Evolutionary conservation across 2,888 invertebrate genomes (phyloP).

Genomic region (Serripes groenlandicus): DNA sequence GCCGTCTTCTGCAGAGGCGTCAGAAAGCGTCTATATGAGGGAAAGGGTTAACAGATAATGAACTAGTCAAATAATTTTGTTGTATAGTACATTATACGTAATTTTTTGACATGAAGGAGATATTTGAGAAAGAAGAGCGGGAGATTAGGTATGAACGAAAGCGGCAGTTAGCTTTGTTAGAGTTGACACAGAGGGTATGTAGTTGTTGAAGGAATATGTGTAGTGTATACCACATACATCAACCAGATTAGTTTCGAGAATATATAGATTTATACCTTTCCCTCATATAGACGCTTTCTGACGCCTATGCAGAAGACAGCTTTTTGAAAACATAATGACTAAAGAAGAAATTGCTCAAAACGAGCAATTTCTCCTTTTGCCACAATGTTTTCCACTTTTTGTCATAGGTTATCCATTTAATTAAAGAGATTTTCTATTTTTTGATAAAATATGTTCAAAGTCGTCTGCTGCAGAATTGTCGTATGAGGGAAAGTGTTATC

Average conservation of each 20-base stretch:
- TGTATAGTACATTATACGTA: too few species aligned
- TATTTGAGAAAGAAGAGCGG: conserved; percentile 10
- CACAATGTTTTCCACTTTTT: background rate
- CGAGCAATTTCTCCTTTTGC: background rate
- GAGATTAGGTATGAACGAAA: conserved; percentile 6
- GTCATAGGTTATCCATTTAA: background rate
- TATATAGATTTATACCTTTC: background rate
- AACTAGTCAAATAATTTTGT: too few species aligned
- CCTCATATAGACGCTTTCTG: background rate
- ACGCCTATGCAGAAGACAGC: background rate
- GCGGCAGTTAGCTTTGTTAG: background rate
- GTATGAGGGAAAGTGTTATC: background rate
- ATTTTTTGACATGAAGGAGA: conserved; percentile 1
- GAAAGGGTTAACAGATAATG: too few species aligned
- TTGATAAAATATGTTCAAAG: background rate
- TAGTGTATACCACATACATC: too few species aligned
- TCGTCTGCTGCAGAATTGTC: background rate
- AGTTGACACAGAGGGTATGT: conserved; percentile 7
- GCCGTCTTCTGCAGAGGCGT: too few species aligned
- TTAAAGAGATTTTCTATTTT: background rate
- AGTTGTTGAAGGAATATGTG: too few species aligned
- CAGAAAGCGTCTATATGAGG: too few species aligned
- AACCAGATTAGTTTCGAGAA: too few species aligned
- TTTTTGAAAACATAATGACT: background rate
- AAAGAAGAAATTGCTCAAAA: background rate